A percentile compares a stretch with the other conserved stretches of the same genome.
Conservation (phyloP, 2,797 vertebrate genomes). For the Onychomys leucogaster region DNA sequence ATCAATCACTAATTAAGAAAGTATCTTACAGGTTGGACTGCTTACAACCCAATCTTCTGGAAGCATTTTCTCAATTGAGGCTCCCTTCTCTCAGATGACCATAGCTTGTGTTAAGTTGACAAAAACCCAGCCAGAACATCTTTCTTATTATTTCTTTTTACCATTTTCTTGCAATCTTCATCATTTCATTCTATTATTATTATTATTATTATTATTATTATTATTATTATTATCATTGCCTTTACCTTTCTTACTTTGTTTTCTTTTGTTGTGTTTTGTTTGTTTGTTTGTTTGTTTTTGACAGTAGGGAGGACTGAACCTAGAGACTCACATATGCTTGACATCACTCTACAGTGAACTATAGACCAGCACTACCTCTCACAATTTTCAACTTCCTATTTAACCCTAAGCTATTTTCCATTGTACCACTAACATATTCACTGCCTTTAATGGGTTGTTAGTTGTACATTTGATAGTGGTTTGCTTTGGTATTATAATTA, state of each 20-base stretch:
- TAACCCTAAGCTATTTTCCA: background rate
- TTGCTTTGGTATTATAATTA: background rate
- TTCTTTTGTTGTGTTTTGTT: too few relatives aligned
- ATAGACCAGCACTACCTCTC: too few relatives aligned
- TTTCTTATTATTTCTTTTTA: background rate
- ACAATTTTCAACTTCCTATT: background rate
- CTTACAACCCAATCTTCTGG: background rate
- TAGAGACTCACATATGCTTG: background rate
- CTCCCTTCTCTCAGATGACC: background rate
- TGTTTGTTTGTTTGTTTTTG: background rate
- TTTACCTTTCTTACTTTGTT: background rate
- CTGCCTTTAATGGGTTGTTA: background rate
- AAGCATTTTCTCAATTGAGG: background rate
- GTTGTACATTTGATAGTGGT: background rate
- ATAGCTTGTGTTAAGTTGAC: background rate
- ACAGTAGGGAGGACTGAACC: background rate
- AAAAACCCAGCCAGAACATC: background rate
- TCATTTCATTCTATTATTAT: background rate
- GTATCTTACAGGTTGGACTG: background rate
- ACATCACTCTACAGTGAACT: background rate
- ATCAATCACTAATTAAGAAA: background rate
- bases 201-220: background rate
- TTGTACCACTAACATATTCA: background rate
- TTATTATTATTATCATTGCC: background rate
- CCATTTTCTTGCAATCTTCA: background rate